A percentile compares a stretch with the other conserved stretches of the same genome.
These are phyloP conservation scores for Cephus runcator DNA, from an alignment of 2,888 invertebrate species.

Conservation along the genomic window DNA sequence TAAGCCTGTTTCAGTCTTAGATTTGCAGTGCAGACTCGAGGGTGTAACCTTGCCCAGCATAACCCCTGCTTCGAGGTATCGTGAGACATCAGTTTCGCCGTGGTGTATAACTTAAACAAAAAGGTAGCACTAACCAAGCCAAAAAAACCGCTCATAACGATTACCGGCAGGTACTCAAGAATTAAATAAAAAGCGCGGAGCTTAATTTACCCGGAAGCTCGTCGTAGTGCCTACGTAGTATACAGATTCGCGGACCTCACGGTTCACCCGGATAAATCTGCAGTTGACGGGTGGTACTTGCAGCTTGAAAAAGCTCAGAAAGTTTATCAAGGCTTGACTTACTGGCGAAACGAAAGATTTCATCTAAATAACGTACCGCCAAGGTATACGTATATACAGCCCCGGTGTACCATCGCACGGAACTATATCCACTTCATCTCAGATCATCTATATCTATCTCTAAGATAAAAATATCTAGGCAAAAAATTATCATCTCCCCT, in stretches of 20 bases:
- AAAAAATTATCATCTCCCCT: neutral
- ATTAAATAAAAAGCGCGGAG: neutral
- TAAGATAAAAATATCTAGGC: neutral
- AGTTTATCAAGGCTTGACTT: constrained; percentile 44
- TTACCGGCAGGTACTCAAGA: neutral
- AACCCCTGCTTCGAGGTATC: neutral
- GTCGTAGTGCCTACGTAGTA: neutral
- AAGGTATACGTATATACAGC: neutral
- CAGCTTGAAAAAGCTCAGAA: constrained; percentile 31
- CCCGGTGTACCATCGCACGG: neutral
- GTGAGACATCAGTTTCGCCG: neutral
- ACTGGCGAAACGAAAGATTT: constrained; percentile 30
- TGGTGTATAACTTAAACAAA: neutral
- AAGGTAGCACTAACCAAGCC: no score
- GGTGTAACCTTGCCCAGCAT: neutral
- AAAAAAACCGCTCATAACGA: neutral
- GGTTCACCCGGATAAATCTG: constrained; percentile 31
- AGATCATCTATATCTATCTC: neutral
- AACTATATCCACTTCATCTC: neutral
- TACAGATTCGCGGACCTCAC: neutral
- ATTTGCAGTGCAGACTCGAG: no score
- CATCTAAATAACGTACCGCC: constrained; percentile 8
- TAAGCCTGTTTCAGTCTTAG: no score
- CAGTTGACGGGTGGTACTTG: constrained; percentile 43
- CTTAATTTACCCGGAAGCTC: neutral